Evolutionary conservation across 1,140 invertebrate species (phyloP).

Genomic region (Drosophila guanche): DNA sequence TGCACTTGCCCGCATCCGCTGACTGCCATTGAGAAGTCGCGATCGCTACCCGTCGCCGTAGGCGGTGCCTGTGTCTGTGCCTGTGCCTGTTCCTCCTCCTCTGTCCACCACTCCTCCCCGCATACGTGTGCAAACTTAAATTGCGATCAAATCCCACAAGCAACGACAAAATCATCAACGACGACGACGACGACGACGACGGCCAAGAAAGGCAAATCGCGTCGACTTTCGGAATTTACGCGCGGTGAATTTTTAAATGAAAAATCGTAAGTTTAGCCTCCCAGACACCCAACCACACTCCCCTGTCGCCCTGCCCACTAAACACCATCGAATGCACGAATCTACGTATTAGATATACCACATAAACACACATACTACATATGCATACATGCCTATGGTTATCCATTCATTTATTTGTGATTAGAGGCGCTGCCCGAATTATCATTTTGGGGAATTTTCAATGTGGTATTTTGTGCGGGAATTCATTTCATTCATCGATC

Average conservation of each 20-base stretch:
- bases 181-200: conserved; percentile 15
- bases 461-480: no score
- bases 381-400: no score
- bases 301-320: neutral
- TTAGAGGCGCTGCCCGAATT: conserved; percentile 23
- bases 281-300: conserved; percentile 5
- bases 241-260: conserved; percentile 84
- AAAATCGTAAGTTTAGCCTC: conserved; percentile 82
- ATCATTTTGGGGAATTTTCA: neutral
- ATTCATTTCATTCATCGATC: no score
- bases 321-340: conserved; percentile 8
- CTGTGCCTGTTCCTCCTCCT: conserved; percentile 6
- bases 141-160: conserved; percentile 29
- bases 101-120: neutral
- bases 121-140: conserved; percentile 43
- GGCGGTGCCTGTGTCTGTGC: no score
- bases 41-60: conserved; percentile 44
- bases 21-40: conserved; percentile 60
- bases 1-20: conserved; percentile 33
- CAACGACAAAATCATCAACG: conserved; percentile 38
- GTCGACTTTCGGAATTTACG: conserved; percentile 83
- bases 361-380: no score
- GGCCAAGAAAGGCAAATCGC: conserved; percentile 82
- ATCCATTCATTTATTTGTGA: conserved; percentile 42
- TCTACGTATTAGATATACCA: conserved; percentile 4